Evolutionary conservation across 2,113 vertebrate genomes (phyloP).

Genomic region (Neodon shergylaensis): DNA sequence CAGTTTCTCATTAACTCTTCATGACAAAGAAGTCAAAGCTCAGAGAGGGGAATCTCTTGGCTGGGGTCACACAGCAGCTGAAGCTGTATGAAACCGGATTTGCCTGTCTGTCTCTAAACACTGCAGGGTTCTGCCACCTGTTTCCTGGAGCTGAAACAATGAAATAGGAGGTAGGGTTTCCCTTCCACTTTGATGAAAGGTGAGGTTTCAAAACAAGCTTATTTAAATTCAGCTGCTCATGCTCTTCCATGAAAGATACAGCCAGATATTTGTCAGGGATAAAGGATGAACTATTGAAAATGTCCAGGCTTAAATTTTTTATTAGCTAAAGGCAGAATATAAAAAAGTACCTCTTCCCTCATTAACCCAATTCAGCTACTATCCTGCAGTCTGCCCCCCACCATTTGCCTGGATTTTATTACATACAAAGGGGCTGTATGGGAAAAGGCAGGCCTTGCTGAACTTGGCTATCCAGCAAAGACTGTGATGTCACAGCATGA

Average conservation of each 20-base stretch:
- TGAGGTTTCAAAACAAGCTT: slow-evolving; percentile 67
- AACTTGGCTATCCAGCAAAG: slow-evolving; percentile 72
- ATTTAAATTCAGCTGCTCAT: slow-evolving; percentile 54
- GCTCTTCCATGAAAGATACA: slow-evolving; percentile 60
- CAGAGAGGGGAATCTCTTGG: not conserved
- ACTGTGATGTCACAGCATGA: slow-evolving; percentile 58
- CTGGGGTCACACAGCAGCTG: slow-evolving; percentile 2
- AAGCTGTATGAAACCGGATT: not conserved
- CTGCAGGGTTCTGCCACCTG: not conserved
- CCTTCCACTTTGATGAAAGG: slow-evolving; percentile 50
- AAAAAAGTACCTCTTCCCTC: slow-evolving; percentile 78
- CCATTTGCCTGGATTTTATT: slow-evolving; percentile 76
- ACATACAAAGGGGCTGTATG: slow-evolving; percentile 83
- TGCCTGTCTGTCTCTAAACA: not conserved
- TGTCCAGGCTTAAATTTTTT: slow-evolving; percentile 81
- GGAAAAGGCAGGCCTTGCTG: slow-evolving; percentile 78
- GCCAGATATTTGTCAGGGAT: slow-evolving; percentile 70
- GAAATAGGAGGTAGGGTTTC: not conserved
- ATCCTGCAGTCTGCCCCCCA: slow-evolving; percentile 82
- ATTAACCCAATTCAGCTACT: slow-evolving; percentile 84
- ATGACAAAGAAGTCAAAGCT: not conserved
- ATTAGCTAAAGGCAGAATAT: slow-evolving; percentile 83
- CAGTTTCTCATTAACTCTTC: not conserved
- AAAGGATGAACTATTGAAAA: slow-evolving; percentile 74
- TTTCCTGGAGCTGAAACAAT: slow-evolving; percentile 1